Base-by-base conservation (phyloP, 1,140 invertebrate species). In the Microvelia longipes region DNA sequence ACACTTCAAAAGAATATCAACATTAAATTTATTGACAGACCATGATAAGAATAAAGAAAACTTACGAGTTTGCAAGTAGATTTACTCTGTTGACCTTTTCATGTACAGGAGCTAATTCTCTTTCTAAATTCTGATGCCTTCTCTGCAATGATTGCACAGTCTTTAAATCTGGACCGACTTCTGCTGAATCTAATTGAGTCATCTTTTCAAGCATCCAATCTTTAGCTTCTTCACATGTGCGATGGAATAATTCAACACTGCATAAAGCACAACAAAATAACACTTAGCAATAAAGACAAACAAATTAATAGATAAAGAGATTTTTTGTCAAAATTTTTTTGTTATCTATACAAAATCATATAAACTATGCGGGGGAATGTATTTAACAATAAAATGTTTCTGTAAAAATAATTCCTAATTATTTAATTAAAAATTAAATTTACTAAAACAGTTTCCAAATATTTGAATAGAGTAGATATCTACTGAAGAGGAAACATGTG, bases 181-280 rank as follows among this genome's bases (percentile, higher is more conserved):
- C 87, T 19, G 87, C 87, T 0, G 85, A 88, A 70, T 94, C 92
- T 73, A 93, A 75, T 75, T 93, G 90, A 24, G 85, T 87, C 80
- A 93, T 91, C 80, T 97, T 96, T 78, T 96, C 94, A 25, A 86
- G 80, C 91, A 97, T 96, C 93, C 94, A 96, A 76, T 94, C 92
- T 73, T 88, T 84, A 0, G 93, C 92, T 77, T 96, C 94, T 75
- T 94, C 92, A 79, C 94, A 97, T 0, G 92, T 93, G 70, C 93
- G 87, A 75, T 93, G 87, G 81, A 98, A 98, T 2, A 98, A 80
- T 78, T 98, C 94, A 72, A 98, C 93, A 78, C 93, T 93, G 77
- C 73, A 81, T n/a, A n/a, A n/a, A n/a, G 71, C 28, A 66, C 66
- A 50, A 66, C 13, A 26, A 66, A 26, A 66, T 13, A 66, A n/a